Conservation (phyloP, 2,113 vertebrate species). For the Lophius piscatorius region DNA sequence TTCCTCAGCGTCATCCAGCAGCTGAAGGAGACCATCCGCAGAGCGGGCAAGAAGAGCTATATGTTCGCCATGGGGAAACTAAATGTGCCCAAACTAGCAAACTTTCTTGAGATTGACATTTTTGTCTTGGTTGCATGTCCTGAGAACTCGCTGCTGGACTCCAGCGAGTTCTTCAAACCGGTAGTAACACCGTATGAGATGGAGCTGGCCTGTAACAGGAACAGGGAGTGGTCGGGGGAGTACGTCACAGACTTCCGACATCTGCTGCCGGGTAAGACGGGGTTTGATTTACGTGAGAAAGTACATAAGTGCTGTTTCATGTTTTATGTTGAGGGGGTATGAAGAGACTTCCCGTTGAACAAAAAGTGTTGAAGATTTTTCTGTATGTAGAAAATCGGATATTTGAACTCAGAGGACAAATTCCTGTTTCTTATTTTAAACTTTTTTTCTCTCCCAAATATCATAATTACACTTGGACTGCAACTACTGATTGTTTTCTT, state of each 20-base stretch:
- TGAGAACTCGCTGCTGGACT: conserved; percentile 89
- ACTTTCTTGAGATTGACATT: conserved; percentile 93
- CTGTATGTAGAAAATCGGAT: no score
- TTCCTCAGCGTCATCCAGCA: conserved; percentile 87
- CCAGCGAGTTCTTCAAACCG: conserved; percentile 87
- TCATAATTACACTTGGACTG: no score
- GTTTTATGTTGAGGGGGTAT: no score
- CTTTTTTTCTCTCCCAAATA: no score
- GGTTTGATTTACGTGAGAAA: neutral
- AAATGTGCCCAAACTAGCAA: conserved; percentile 93
- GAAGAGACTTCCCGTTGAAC: no score
- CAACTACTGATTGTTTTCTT: no score
- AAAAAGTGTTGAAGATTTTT: no score
- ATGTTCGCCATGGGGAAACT: conserved; percentile 91
- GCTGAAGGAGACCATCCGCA: conserved; percentile 80
- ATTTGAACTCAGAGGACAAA: no score
- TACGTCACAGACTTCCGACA: conserved; percentile 90
- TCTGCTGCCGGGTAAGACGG: conserved; percentile 87
- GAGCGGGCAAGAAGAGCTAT: conserved; percentile 92
- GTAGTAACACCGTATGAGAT: conserved; percentile 92
- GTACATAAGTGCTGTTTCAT: no score
- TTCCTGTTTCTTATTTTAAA: no score
- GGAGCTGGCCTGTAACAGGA: conserved; percentile 94
- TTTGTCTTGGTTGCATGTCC: conserved; percentile 93
- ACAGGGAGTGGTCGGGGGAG: conserved; percentile 87